A percentile compares a stretch with the other conserved stretches of the same genome.
These are phyloP conservation scores for Plebejus anna DNA, from an alignment of 2,888 invertebrate genomes.

Conservation along the genomic window DNA sequence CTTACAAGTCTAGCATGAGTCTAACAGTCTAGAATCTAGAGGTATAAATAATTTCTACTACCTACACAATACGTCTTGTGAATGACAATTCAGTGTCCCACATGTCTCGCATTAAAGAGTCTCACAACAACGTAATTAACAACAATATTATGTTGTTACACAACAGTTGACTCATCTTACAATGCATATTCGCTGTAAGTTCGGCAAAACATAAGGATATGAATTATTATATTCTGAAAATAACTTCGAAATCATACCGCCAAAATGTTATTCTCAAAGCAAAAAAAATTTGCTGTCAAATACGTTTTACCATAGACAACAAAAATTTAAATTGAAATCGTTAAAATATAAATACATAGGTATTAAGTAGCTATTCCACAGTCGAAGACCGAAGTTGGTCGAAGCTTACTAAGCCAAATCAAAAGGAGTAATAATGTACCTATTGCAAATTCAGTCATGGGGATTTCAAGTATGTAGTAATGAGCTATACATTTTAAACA, in stretches of 20 bases:
- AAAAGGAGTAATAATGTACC: neutral
- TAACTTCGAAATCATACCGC: neutral
- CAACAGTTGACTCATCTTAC: conserved; percentile 11
- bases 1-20: too few relatives aligned
- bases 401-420: neutral
- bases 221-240: neutral
- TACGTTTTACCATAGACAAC: neutral
- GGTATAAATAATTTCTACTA: neutral
- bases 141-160: neutral
- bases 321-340: neutral
- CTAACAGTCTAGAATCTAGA: too few relatives aligned
- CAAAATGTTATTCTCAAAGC: neutral
- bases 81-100: conserved; percentile 16
- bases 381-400: neutral
- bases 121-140: conserved; percentile 26
- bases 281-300: neutral
- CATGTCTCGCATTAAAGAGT: conserved; percentile 21
- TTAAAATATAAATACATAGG: neutral
- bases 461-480: neutral
- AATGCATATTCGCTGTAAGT: neutral
- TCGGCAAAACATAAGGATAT: neutral
- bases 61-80: neutral
- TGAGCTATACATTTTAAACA: neutral
- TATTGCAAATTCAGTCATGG: neutral
- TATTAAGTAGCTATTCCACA: neutral